A percentile compares a stretch with the other conserved stretches of the same genome.
These are phyloP conservation scores for Crotalus viridis DNA, from an alignment of 2,113 vertebrate species.

Conservation along the genomic window DNA sequence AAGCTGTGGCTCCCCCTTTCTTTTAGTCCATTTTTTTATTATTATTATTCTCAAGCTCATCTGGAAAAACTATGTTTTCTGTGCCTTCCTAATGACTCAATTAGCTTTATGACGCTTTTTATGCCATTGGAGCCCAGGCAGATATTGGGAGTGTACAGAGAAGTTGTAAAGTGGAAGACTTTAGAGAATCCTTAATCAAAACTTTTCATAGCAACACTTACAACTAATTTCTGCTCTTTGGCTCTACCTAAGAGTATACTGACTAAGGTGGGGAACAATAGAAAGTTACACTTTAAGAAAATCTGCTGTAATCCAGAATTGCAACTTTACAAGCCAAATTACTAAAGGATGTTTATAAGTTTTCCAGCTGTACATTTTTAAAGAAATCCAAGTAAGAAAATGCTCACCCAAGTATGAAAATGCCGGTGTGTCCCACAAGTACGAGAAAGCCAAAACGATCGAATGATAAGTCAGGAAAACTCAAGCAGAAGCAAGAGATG, in stretches of 20 bases:
- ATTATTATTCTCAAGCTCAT: background rate
- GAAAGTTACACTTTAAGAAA: constrained; percentile 17
- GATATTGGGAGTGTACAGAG: background rate
- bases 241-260: constrained; percentile 5
- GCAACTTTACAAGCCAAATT: constrained; percentile 29
- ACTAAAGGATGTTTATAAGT: constrained; percentile 48
- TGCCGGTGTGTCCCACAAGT: constrained; percentile 38
- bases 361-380: constrained; percentile 42
- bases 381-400: constrained; percentile 46
- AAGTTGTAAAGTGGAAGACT: constrained; percentile 5
- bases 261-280: constrained; percentile 30
- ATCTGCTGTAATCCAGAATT: constrained; percentile 37
- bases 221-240: constrained; percentile 16
- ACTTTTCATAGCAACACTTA: constrained; percentile 28
- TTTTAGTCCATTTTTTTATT: background rate
- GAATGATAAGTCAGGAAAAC: constrained; percentile 19
- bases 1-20: background rate
- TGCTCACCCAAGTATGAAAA: constrained; percentile 59
- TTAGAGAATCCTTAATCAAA: constrained; percentile 26
- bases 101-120: constrained; percentile 51
- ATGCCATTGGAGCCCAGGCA: constrained; percentile 37
- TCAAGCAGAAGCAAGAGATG: constrained; percentile 32
- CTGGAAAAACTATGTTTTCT: constrained; percentile 19
- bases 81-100: constrained; percentile 40
- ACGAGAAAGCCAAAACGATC: constrained; percentile 30